phyloP scores from a whole-genome alignment of 2,113 vertebrate species.

The Pomatorhinus ruficollis region DNA sequence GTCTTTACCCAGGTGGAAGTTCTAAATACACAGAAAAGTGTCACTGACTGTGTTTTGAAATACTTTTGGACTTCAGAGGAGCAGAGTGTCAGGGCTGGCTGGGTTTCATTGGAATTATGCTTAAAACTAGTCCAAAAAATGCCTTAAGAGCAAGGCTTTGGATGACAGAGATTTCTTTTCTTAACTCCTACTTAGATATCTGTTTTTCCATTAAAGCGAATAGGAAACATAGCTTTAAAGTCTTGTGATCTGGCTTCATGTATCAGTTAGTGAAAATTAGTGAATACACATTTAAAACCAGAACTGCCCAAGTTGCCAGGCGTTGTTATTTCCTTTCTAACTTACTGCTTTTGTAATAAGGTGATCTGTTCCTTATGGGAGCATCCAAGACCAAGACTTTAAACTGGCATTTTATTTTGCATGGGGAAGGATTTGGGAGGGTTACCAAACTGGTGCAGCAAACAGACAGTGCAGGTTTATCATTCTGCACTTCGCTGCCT shows the following conservation, averaged over 20 bases:
- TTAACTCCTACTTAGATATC: not conserved
- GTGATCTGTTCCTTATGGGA: not conserved
- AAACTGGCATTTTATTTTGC: not conserved
- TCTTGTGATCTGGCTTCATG: not conserved
- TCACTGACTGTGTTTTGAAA: not conserved
- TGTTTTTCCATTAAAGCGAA: not conserved
- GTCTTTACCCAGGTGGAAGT: not conserved
- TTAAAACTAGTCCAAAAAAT: not conserved
- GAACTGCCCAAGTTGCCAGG: not conserved
- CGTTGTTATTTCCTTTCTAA: not conserved
- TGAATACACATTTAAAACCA: not conserved
- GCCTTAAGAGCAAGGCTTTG: not conserved
- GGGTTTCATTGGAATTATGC: not conserved
- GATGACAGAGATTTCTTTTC: not conserved
- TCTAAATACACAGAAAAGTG: not conserved
- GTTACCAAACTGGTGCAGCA: not conserved
- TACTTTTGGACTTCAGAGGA: not conserved
- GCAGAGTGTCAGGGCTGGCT: not conserved
- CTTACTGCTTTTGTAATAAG: not conserved
- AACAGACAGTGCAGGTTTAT: not conserved
- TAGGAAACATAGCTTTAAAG: not conserved
- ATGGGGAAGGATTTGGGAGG: not conserved
- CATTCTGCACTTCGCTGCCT: not conserved
- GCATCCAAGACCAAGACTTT: not conserved
- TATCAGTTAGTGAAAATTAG: not conserved